phyloP scores from a whole-genome alignment of 2,888 invertebrate genomes.

The Agrotis exclamationis region DNA sequence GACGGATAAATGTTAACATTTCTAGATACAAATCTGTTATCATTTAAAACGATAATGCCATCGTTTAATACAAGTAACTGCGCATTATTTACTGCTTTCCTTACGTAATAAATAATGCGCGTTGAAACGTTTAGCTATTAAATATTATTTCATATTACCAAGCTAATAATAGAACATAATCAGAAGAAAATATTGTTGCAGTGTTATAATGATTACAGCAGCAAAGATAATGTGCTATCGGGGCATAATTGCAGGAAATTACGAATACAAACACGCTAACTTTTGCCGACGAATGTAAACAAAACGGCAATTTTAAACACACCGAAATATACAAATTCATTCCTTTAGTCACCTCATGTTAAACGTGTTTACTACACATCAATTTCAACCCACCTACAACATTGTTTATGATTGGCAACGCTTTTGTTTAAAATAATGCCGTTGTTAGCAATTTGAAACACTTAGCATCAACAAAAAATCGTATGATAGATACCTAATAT shows the following conservation, averaged over 20 bases:
- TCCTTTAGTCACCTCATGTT: background rate
- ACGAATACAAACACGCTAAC: conserved; percentile 45
- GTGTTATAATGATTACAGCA: conserved; percentile 49
- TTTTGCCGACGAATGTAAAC: conserved; percentile 34
- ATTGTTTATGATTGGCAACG: conserved; percentile 6
- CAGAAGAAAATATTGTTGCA: conserved; percentile 49
- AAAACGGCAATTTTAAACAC: conserved; percentile 36
- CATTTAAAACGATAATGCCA: conserved; percentile 19
- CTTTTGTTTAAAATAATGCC: background rate
- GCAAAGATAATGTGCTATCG: conserved; percentile 56
- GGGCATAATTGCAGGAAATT: conserved; percentile 56
- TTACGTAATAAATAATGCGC: conserved; percentile 22
- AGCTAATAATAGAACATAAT: conserved; percentile 57
- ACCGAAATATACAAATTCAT: conserved; percentile 30
- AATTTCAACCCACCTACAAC: background rate
- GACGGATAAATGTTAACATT: background rate
- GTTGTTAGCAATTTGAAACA: conserved; percentile 6
- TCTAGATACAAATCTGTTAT: conserved; percentile 14
- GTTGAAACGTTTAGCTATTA: conserved; percentile 26
- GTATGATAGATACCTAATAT: background rate
- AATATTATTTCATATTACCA: background rate
- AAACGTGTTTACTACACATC: conserved; percentile 1
- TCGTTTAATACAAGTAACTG: conserved; percentile 26
- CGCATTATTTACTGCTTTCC: conserved; percentile 21
- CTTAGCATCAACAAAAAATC: conserved; percentile 2